Percentiles rank a stretch among this genome's conserved stretches.
phyloP scores from a whole-genome alignment of 37 sponge, comb jelly and placozoan species.

The Amphimedon queenslandica region DNA sequence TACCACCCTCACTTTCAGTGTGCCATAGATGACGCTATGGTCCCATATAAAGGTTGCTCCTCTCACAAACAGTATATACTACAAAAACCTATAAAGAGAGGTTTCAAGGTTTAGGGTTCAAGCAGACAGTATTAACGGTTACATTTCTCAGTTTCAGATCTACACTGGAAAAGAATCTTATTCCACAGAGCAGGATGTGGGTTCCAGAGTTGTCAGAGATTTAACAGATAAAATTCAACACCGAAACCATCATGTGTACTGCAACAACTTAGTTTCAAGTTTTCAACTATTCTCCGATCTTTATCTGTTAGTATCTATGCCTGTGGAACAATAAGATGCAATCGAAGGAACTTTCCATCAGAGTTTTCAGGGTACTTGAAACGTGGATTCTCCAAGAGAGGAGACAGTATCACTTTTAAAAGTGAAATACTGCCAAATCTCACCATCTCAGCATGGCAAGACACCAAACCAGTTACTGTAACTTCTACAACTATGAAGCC shows the following conservation, averaged over 20 bases:
- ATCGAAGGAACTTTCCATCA: conserved; percentile 19
- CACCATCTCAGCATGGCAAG: conserved; percentile 27
- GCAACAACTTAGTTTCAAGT: conserved; percentile 32
- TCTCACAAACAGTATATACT: conserved; percentile 37
- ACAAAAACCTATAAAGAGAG: conserved; percentile 27
- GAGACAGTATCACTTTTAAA: conserved; percentile 8
- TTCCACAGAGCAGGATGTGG: conserved; percentile 15
- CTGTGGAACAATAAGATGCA: conserved; percentile 17
- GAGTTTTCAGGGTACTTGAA: neutral
- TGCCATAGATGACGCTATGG: conserved; percentile 37
- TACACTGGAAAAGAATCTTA: conserved; percentile 33
- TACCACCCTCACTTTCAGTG: conserved; percentile 13
- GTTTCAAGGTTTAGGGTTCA: conserved; percentile 44
- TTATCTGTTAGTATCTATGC: neutral
- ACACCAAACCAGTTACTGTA: conserved; percentile 27
- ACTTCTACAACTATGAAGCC: too few species aligned
- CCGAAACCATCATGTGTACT: conserved; percentile 10
- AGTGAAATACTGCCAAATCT: conserved; percentile 12
- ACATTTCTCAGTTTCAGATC: conserved; percentile 10
- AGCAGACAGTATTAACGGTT: conserved; percentile 26
- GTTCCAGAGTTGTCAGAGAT: conserved; percentile 18
- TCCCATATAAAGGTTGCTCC: conserved; percentile 35
- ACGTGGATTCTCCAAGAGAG: neutral
- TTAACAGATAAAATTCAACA: conserved; percentile 2
- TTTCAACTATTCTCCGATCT: conserved; percentile 6